Conservation (phyloP, 2,888 invertebrate species). For the Ernsta delagoae region DNA sequence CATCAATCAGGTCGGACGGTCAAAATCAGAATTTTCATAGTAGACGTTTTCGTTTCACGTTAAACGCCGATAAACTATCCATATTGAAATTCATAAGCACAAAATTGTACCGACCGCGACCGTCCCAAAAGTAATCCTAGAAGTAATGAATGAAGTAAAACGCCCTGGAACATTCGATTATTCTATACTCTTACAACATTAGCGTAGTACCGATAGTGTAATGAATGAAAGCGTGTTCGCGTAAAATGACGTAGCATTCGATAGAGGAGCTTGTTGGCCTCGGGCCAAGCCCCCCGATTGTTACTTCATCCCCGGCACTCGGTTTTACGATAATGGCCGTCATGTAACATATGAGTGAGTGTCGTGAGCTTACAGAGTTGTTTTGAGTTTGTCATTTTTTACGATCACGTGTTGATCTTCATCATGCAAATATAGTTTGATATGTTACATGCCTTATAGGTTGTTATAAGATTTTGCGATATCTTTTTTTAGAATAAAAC, state of each 20-base stretch:
- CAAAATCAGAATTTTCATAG: no score
- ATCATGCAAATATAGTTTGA: neutral
- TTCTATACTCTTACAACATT: constrained; percentile 40
- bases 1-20: no score
- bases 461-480: neutral
- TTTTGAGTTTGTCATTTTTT: constrained; percentile 5
- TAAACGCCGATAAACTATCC: no score
- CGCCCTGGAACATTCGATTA: constrained; percentile 26
- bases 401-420: constrained; percentile 2
- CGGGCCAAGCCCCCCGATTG: constrained; percentile 50
- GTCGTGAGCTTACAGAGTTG: constrained; percentile 18
- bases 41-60: no score
- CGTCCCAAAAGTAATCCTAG: neutral
- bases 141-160: neutral
- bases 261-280: constrained; percentile 47
- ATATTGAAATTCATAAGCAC: no score
- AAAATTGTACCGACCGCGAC: neutral
- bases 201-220: constrained; percentile 41
- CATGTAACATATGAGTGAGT: constrained; percentile 22
- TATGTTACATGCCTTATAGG: neutral
- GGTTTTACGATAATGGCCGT: constrained; percentile 21
- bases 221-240: constrained; percentile 45
- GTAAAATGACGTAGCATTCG: constrained; percentile 43
- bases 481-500: no score
- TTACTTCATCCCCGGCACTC: constrained; percentile 51